phyloP scores from a whole-genome alignment of 2,888 invertebrate species.

The Andrena chrysosceles region DNA sequence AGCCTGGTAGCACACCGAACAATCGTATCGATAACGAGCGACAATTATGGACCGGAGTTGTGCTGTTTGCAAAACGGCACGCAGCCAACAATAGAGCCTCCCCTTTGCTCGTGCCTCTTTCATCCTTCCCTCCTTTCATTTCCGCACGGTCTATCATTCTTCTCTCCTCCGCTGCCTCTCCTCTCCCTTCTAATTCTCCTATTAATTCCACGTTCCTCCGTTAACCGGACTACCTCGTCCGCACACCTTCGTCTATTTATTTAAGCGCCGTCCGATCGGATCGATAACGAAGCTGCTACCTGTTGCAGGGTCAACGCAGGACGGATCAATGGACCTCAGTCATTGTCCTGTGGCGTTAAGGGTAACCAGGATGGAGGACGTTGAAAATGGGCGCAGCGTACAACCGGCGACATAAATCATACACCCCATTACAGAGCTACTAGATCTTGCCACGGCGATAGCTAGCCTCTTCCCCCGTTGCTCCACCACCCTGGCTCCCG shows the following conservation, averaged over 20 bases:
- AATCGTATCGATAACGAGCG: conserved; percentile 80
- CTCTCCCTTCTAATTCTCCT: conserved; percentile 15
- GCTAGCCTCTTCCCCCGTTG: conserved; percentile 54
- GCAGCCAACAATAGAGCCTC: conserved; percentile 68
- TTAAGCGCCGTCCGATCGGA: not conserved
- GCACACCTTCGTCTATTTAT: not conserved
- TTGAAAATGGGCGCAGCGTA: conserved; percentile 77
- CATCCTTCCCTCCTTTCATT: conserved; percentile 22
- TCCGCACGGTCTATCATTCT: not conserved
- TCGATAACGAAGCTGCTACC: conserved; percentile 33
- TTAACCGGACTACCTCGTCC: not conserved
- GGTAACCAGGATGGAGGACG: conserved; percentile 64
- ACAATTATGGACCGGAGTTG: conserved; percentile 75
- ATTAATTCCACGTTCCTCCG: not conserved
- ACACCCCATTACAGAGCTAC: conserved; percentile 82
- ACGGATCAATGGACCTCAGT: conserved; percentile 79
- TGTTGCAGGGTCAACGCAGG: conserved; percentile 47
- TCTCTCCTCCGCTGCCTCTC: not conserved
- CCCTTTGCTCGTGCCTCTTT: conserved; percentile 27
- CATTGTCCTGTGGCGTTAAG: conserved; percentile 78
- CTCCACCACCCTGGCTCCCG: conserved; percentile 40
- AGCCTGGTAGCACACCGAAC: conserved; percentile 66
- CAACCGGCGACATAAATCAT: conserved; percentile 81
- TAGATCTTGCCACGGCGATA: conserved; percentile 81
- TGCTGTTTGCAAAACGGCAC: conserved; percentile 73